Evolutionary conservation across 2,113 vertebrate genomes (phyloP).

Genomic region (Xerus inauris): DNA sequence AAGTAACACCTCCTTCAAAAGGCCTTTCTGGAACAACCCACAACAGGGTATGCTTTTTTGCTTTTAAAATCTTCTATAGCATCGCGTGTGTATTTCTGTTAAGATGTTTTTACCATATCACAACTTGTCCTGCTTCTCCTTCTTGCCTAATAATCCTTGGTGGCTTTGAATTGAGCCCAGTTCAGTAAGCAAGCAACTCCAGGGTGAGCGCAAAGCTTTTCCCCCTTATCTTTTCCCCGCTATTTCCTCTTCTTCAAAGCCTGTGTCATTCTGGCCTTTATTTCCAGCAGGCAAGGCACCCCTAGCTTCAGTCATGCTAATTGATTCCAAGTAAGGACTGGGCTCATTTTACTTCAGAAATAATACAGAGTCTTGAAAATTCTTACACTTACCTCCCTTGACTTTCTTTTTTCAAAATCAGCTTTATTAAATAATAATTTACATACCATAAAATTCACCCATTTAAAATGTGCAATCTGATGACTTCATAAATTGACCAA

Average conservation of each 20-base stretch:
- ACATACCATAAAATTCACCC: background rate
- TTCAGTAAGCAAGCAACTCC: background rate
- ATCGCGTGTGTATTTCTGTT: background rate
- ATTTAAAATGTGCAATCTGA: background rate
- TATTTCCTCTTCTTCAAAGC: conserved; percentile 16
- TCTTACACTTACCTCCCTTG: background rate
- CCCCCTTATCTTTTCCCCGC: background rate
- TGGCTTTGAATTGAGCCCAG: background rate
- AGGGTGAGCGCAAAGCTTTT: background rate
- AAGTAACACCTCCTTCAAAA: background rate
- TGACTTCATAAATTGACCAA: background rate
- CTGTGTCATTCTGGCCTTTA: background rate
- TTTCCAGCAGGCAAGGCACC: background rate
- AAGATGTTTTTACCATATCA: background rate
- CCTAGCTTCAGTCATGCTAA: conserved; percentile 28
- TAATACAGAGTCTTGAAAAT: conserved; percentile 5
- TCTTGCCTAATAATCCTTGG: background rate
- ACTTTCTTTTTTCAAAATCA: background rate
- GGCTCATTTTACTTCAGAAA: conserved; percentile 30
- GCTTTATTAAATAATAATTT: conserved; percentile 3
- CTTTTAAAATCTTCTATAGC: background rate
- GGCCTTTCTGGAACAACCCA: conserved; percentile 1
- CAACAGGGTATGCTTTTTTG: background rate
- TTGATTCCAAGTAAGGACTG: background rate
- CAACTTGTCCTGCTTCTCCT: background rate